Evolutionary conservation across 2,113 vertebrate genomes (phyloP).

Genomic region (Nycticryphes semicollaris): DNA sequence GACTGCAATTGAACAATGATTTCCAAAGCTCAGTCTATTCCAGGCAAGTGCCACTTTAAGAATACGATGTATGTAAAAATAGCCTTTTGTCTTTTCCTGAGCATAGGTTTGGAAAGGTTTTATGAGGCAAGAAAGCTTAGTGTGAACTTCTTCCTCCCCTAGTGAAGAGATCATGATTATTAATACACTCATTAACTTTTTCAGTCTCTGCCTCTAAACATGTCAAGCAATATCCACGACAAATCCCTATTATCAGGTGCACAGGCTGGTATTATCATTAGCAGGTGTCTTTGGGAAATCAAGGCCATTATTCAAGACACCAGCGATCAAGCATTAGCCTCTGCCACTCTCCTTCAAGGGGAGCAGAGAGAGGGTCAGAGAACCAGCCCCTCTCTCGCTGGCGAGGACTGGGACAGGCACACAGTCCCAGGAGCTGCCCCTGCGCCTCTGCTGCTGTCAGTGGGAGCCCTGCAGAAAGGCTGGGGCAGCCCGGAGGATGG

Average conservation of each 20-base stretch:
- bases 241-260: background rate
- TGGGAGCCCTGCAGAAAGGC: background rate
- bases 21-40: background rate
- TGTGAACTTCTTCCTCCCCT: background rate
- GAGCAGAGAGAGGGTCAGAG: background rate
- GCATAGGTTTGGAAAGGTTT: background rate
- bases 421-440: background rate
- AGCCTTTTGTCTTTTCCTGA: background rate
- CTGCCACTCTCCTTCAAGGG: background rate
- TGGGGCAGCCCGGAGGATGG: background rate
- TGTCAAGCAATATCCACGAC: background rate
- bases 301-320: background rate
- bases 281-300: background rate
- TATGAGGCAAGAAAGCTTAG: background rate
- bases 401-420: rapidly evolving
- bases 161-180: background rate
- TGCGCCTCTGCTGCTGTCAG: background rate
- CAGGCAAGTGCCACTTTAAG: background rate
- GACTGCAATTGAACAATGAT: background rate
- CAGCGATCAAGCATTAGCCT: background rate
- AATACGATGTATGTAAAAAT: background rate
- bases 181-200: background rate
- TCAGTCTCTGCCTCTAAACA: background rate
- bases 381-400: rapidly evolving
- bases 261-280: background rate